Conservation (phyloP, 2,888 invertebrate genomes). For the Hoplodrina blanda region DNA sequence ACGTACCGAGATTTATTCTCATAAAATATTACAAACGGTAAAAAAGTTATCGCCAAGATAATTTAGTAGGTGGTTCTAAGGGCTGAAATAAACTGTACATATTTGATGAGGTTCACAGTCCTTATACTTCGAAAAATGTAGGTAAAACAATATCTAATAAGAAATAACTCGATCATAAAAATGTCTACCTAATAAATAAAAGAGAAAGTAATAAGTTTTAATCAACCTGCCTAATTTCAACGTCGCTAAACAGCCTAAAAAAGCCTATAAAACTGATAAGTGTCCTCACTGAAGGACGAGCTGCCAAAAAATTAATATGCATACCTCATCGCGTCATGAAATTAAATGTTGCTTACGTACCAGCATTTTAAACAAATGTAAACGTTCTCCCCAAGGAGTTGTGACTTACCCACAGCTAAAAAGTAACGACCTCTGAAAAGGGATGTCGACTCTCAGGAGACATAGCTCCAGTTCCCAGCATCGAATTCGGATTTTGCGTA, state of each 20-base stretch:
- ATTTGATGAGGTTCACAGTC: constrained; percentile 18
- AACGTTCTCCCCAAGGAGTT: constrained; percentile 68
- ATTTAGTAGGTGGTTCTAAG: constrained; percentile 43
- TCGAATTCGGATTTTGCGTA: constrained; percentile 69
- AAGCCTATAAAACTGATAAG: constrained; percentile 17
- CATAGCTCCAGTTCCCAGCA: constrained; percentile 67
- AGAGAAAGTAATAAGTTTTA: background rate
- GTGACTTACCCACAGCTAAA: constrained; percentile 71
- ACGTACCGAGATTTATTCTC: constrained; percentile 56
- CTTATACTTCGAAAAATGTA: constrained; percentile 2
- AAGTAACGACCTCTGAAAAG: constrained; percentile 74
- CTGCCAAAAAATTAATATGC: constrained; percentile 59
- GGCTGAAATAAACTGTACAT: constrained; percentile 28
- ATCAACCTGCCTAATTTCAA: background rate
- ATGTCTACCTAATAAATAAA: background rate
- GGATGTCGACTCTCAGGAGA: constrained; percentile 70
- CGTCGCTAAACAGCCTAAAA: background rate
- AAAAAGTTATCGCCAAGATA: constrained; percentile 55
- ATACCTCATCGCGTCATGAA: constrained; percentile 61
- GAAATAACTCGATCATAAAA: background rate
- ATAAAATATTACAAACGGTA: constrained; percentile 61
- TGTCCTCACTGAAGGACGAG: constrained; percentile 13
- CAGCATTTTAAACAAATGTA: constrained; percentile 73
- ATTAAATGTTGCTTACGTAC: constrained; percentile 71
- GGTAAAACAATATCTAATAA: background rate